phyloP scores from a whole-genome alignment of 2,888 invertebrate species.

The Heliconius ethilla region DNA sequence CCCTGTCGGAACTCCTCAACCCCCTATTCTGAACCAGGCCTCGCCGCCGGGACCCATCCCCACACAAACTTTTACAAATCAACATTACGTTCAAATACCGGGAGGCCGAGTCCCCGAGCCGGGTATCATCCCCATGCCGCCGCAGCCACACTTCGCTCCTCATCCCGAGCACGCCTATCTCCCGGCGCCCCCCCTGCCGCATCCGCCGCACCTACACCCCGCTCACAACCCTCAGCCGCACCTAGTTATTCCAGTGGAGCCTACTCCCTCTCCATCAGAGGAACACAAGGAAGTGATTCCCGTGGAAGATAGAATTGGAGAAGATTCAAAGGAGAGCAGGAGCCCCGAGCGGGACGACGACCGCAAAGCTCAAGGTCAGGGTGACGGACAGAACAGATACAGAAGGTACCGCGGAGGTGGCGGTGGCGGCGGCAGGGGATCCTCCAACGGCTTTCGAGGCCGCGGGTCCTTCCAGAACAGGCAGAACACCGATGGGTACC shows the following conservation, averaged over 20 bases:
- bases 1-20: constrained; percentile 83
- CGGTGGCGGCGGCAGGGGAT: constrained; percentile 57
- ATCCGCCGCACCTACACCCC: constrained; percentile 50
- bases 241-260: constrained; percentile 48
- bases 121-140: constrained; percentile 81
- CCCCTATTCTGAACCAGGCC: constrained; percentile 68
- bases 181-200: constrained; percentile 50
- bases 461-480: constrained; percentile 67
- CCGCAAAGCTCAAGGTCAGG: constrained; percentile 69
- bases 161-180: constrained; percentile 80
- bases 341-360: constrained; percentile 70
- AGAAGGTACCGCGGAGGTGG: constrained; percentile 61
- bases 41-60: constrained; percentile 82
- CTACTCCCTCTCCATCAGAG: constrained; percentile 48
- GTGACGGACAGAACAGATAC: constrained; percentile 70
- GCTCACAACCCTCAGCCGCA: constrained; percentile 48
- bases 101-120: constrained; percentile 77
- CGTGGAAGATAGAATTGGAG: constrained; percentile 58
- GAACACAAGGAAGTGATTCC: constrained; percentile 54
- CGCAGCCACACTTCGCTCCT: constrained; percentile 79
- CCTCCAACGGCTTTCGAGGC: constrained; percentile 73
- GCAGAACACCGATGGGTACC: constrained; percentile 64
- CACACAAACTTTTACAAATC: constrained; percentile 93
- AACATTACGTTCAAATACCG: constrained; percentile 84
- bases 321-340: constrained; percentile 64